Percentiles rank a stretch among this genome's conserved stretches.
Conservation (phyloP, 1,140 invertebrate genomes). For the Hesperophylax magnus region DNA sequence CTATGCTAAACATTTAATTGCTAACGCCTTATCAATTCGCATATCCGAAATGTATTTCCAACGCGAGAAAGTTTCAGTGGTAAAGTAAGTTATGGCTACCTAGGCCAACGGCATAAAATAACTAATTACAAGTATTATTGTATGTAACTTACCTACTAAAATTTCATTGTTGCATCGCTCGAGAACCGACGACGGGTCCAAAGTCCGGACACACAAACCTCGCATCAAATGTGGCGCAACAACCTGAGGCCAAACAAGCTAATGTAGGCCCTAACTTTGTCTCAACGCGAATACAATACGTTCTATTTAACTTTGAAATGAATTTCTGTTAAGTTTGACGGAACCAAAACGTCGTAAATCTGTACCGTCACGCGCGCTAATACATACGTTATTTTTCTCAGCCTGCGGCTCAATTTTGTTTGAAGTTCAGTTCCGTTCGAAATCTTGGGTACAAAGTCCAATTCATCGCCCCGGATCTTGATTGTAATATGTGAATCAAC, state of each 20-base stretch:
- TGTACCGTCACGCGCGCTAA: neutral
- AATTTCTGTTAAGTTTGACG: neutral
- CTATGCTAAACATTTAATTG: neutral
- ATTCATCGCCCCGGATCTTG: neutral
- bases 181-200: slow-evolving; percentile 27
- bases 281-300: neutral
- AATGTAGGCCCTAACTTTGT: neutral
- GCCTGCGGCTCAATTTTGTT: neutral
- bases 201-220: slow-evolving; percentile 14
- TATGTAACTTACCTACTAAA: slow-evolving; percentile 14
- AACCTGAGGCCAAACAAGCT: neutral
- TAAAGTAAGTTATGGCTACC: neutral
- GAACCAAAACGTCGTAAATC: neutral
- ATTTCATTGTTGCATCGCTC: slow-evolving; percentile 46
- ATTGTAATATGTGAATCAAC: neutral
- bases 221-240: neutral
- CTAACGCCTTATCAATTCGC: neutral
- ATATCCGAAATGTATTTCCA: slow-evolving; percentile 4
- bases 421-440: neutral
- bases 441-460: slow-evolving; percentile 25
- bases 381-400: neutral
- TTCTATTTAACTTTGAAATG: neutral
- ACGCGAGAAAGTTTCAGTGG: neutral
- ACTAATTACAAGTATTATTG: neutral
- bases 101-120: neutral